Percentiles rank a stretch among this genome's conserved stretches.
These are phyloP conservation scores for Philopotamus ludificatus DNA, from an alignment of 1,140 invertebrate genomes.

Conservation along the genomic window DNA sequence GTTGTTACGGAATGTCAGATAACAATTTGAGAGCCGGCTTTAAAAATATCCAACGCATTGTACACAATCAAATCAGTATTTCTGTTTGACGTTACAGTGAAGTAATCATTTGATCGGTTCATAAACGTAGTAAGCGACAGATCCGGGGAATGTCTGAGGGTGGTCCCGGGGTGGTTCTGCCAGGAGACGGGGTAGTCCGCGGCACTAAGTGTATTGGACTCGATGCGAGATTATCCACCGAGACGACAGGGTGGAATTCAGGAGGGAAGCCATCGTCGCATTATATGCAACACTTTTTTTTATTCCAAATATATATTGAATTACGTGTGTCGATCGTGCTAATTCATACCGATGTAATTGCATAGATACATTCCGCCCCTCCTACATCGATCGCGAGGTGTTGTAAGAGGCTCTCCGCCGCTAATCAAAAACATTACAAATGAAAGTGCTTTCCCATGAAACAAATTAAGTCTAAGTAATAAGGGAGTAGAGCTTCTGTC, in stretches of 20 bases:
- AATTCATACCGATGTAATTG: no score
- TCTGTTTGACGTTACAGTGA: slow-evolving; percentile 1
- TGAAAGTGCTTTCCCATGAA: slow-evolving; percentile 40
- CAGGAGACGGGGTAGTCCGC: background rate
- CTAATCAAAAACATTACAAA: slow-evolving; percentile 42
- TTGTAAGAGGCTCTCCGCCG: slow-evolving; percentile 16
- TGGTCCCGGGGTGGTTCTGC: background rate
- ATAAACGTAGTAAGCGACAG: slow-evolving; percentile 27
- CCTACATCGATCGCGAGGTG: slow-evolving; percentile 1
- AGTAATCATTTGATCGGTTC: slow-evolving; percentile 32
- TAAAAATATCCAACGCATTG: no score
- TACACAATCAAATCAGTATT: background rate
- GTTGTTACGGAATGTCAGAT: slow-evolving; percentile 4
- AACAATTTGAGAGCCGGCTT: no score
- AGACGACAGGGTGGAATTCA: slow-evolving; percentile 25
- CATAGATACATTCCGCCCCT: background rate
- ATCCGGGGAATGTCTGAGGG: background rate
- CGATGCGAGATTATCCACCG: slow-evolving; percentile 30
- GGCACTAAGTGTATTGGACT: slow-evolving; percentile 37
- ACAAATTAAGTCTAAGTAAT: slow-evolving; percentile 41
- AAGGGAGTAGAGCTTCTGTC: slow-evolving; percentile 29
- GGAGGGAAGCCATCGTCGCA: background rate
- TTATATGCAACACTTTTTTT: slow-evolving; percentile 3
- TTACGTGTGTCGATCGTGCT: no score
- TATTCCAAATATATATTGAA: no score